Percentiles rank a stretch among this genome's conserved stretches.
Conservation (phyloP, 1,140 invertebrate genomes). For the Adoxophyes honmai region DNA sequence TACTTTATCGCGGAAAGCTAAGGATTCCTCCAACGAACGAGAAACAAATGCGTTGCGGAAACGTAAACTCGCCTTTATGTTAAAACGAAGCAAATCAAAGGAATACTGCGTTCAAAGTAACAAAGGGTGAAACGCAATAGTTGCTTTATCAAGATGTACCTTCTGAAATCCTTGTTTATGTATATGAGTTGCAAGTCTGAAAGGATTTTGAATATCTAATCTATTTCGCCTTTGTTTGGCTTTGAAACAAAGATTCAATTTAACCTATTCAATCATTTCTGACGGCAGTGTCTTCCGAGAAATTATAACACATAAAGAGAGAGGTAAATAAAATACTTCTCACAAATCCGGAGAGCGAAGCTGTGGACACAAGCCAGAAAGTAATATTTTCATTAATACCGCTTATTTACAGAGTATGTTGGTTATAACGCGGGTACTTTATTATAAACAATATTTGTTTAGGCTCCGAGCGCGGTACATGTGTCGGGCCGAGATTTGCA, state of each 20-base stretch:
- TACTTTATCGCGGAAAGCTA: slow-evolving; percentile 69
- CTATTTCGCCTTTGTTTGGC: slow-evolving; percentile 18
- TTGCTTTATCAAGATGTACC: slow-evolving; percentile 22
- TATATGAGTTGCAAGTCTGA: no score
- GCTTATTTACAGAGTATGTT: slow-evolving; percentile 14
- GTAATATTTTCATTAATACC: slow-evolving; percentile 15
- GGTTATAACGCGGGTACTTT: slow-evolving; percentile 12
- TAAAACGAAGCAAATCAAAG: slow-evolving; percentile 58
- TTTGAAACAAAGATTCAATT: no score
- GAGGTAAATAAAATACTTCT: not conserved
- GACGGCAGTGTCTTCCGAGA: no score
- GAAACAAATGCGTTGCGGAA: slow-evolving; percentile 65
- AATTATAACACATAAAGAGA: no score
- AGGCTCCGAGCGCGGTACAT: slow-evolving; percentile 22
- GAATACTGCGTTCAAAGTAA: slow-evolving; percentile 48
- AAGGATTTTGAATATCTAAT: slow-evolving; percentile 20
- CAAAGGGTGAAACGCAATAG: slow-evolving; percentile 44
- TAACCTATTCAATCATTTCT: no score
- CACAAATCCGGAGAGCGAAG: not conserved
- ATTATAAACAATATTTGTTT: slow-evolving; percentile 37
- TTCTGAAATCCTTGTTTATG: not conserved
- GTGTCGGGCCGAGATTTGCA: slow-evolving; percentile 33
- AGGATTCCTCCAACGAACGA: slow-evolving; percentile 62
- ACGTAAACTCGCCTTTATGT: slow-evolving; percentile 64
- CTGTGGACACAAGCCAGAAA: slow-evolving; percentile 12